These are phyloP conservation scores for Lottia gigantea DNA, from an alignment of 2,888 invertebrate species.

Conservation along the genomic window DNA sequence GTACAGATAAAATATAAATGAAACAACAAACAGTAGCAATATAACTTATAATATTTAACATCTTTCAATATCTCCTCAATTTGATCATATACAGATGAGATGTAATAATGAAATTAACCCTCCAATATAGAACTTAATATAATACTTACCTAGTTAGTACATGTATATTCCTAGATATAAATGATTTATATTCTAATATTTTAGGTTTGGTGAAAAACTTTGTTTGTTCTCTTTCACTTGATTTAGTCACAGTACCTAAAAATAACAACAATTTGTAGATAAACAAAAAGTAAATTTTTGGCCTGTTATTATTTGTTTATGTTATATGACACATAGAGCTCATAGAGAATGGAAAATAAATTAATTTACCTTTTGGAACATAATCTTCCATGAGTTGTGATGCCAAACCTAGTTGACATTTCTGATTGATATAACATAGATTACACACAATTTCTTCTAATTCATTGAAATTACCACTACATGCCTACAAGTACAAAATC, in stretches of 20 bases:
- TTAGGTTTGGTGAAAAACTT: constrained; percentile 34
- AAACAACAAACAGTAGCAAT: not conserved
- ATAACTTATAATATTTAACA: not conserved
- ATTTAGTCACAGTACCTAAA: constrained; percentile 36
- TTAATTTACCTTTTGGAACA: constrained; percentile 41
- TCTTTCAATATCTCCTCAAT: not conserved
- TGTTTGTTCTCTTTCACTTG: constrained; percentile 42
- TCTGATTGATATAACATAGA: constrained; percentile 57
- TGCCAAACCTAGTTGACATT: constrained; percentile 57
- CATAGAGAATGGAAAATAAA: not conserved
- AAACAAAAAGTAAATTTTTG: too few relatives aligned
- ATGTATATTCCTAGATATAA: constrained; percentile 62
- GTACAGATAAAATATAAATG: not conserved
- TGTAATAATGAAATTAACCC: too few relatives aligned
- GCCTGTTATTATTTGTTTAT: too few relatives aligned
- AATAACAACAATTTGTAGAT: not conserved
- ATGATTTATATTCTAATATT: constrained; percentile 53
- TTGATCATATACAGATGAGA: too few relatives aligned
- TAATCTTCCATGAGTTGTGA: constrained; percentile 61
- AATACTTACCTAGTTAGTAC: constrained; percentile 54
- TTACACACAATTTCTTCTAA: constrained; percentile 53
- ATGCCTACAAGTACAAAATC: constrained; percentile 38
- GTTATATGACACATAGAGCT: not conserved
- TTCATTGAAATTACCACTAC: constrained; percentile 44
- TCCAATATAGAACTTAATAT: too few relatives aligned